Conservation (phyloP, 2,888 invertebrate genomes). For the Drosophila histrio region DNA sequence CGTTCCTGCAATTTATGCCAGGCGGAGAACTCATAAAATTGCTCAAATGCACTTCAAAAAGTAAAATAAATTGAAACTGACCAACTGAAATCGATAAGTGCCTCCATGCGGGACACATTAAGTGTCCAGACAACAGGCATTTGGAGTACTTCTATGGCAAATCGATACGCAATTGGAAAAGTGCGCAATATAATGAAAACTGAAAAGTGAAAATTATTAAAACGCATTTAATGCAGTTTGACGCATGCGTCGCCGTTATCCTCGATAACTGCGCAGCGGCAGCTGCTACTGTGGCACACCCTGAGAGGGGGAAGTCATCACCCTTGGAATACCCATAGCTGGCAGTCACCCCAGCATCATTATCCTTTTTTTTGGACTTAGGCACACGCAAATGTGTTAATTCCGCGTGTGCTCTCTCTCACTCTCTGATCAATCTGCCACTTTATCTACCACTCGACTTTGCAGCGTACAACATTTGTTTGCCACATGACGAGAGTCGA, state of each 20-base stretch:
- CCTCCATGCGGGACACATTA: conserved; percentile 52
- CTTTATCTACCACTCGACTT: conserved; percentile 66
- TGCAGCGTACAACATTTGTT: conserved; percentile 44
- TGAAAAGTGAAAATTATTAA: conserved; percentile 71
- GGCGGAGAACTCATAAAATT: conserved; percentile 49
- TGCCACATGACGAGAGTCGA: conserved; percentile 52
- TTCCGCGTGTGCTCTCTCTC: conserved; percentile 39
- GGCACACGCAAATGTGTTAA: conserved; percentile 70
- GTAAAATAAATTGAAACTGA: conserved; percentile 27
- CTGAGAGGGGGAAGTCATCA: conserved; percentile 11
- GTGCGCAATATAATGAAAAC: conserved; percentile 54
- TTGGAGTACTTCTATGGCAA: conserved; percentile 23
- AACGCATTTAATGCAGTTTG: conserved; percentile 61
- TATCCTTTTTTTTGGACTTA: conserved; percentile 34
- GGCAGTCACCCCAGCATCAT: conserved; percentile 46
- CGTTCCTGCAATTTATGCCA: conserved; percentile 36
- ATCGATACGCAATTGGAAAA: conserved; percentile 45
- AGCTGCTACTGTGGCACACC: conserved; percentile 59
- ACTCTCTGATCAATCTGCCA: conserved; percentile 52
- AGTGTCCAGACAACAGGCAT: conserved; percentile 22
- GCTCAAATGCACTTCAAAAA: conserved; percentile 54
- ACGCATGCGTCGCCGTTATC: conserved; percentile 63
- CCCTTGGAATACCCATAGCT: conserved; percentile 4
- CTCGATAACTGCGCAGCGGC: conserved; percentile 65
- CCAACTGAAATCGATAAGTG: conserved; percentile 44